Evolutionary conservation across 2,888 invertebrate genomes (phyloP), one percentile per base, ranked within the genome.

Genomic region (Leptinotarsa juncta): DNA sequence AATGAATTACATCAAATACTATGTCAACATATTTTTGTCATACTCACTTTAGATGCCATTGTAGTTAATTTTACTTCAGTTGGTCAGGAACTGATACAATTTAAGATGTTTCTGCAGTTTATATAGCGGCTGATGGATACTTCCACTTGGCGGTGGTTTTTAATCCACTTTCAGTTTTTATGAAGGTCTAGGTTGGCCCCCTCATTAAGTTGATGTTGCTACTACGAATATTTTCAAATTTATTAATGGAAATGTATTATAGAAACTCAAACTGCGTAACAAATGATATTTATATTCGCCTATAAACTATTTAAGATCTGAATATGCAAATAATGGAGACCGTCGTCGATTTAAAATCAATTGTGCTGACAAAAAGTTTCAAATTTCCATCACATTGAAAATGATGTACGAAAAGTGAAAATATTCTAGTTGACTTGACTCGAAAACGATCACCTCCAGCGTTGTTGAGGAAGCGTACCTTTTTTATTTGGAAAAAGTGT

Each of bases 111-210:
- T 76, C 74, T 73, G 70, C 65, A 73, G 77, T 77, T 83, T 83
- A 82, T 83, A 83, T 82, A 82, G 80, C 72, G 66, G 65, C 10
- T 42, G 42, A 2, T 42, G 7, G 10, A 66, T 23, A 53, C 53
- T 76, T 76, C 78, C 80, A 78, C 71, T 75, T 76, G 79, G 42
- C 42, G 78, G 10, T 26, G 7, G 50, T 20, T 7, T 32, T 50
- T 49, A 14, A 83, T 86, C 84, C 84, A 86, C 87, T 86, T 86
- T 86, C 86, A 78, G 81, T 83, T 80, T 81, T 80, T 73, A 73
- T 79, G 84, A 86, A 86, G 86, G 86, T 85, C 86, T 86, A 82
- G 85, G 86, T 85, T 85, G 84, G 81, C 60, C n/a, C 55, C 73
- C 48, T 67, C 20, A 15, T 23, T 20, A 50, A 12, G 18, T 65